These are phyloP conservation scores for Cliona cf. orientalis DNA, from an alignment of 37 sponge, comb jelly and placozoan species.

Conservation along the genomic window DNA sequence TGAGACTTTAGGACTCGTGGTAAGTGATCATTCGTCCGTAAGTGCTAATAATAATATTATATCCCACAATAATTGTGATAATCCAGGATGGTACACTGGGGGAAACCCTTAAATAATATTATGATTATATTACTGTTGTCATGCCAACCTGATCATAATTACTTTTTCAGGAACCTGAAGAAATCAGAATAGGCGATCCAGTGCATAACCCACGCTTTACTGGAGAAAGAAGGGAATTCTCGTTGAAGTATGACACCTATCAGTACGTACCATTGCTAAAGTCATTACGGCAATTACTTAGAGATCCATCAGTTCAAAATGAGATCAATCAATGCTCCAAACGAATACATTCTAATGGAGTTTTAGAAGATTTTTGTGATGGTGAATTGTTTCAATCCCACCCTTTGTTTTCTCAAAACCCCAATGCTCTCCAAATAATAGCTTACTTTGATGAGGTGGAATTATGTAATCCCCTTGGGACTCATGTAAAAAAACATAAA, in stretches of 20 bases:
- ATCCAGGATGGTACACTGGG: too few species aligned
- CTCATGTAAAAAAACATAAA: conserved; percentile 52
- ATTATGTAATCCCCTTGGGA: conserved; percentile 53
- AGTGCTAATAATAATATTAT: too few species aligned
- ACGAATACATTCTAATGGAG: not conserved
- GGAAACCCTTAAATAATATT: too few species aligned
- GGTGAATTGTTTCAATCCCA: conserved; percentile 21
- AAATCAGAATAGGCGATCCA: conserved; percentile 34
- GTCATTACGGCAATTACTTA: conserved; percentile 4
- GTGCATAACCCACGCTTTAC: conserved; percentile 16
- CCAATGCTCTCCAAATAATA: conserved; percentile 43
- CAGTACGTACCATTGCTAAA: conserved; percentile 45
- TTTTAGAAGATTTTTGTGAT: conserved; percentile 43
- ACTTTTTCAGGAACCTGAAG: conserved; percentile 19
- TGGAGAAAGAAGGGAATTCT: conserved; percentile 17
- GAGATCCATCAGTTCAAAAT: conserved; percentile 10
- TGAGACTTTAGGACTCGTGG: not conserved
- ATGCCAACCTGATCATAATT: too few species aligned
- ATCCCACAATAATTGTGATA: too few species aligned
- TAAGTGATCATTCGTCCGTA: too few species aligned
- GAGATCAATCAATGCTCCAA: conserved; percentile 3
- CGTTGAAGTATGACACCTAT: conserved; percentile 25
- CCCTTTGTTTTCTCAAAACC: conserved; percentile 26
- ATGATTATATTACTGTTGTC: too few species aligned
- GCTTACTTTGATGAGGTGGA: conserved; percentile 49